Conservation (phyloP, 2,113 vertebrate species). For the Ctenodactylus gundi region DNA sequence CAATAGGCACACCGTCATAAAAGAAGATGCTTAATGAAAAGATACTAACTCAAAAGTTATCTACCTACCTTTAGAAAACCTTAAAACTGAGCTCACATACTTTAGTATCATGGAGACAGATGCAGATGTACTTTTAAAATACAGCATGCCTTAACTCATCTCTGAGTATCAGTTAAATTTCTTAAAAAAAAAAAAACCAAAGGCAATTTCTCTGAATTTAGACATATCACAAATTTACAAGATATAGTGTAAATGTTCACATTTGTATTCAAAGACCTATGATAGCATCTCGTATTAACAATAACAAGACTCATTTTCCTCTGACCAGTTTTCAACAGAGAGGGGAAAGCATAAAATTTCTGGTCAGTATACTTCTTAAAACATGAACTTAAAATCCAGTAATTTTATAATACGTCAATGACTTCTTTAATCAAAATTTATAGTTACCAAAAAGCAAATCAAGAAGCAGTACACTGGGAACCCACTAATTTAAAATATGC, state of each 20-base stretch:
- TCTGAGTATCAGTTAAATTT: slow-evolving; percentile 47
- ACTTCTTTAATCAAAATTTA: slow-evolving; percentile 69
- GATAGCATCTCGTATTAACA: slow-evolving; percentile 54
- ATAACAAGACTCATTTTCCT: slow-evolving; percentile 66
- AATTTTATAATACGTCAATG: slow-evolving; percentile 68
- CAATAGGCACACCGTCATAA: slow-evolving; percentile 70
- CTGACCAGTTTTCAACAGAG: slow-evolving; percentile 75
- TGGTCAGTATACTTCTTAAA: slow-evolving; percentile 65
- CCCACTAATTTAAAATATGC: slow-evolving; percentile 80
- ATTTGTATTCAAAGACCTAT: slow-evolving; percentile 55
- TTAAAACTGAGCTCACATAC: slow-evolving; percentile 31
- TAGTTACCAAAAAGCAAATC: slow-evolving; percentile 81
- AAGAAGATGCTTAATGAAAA: slow-evolving; percentile 62
- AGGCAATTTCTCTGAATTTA: slow-evolving; percentile 56
- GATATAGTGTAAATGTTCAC: slow-evolving; percentile 62
- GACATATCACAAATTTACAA: slow-evolving; percentile 71
- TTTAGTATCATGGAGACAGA: slow-evolving; percentile 1
- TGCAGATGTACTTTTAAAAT: slow-evolving; percentile 15
- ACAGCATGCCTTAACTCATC: slow-evolving; percentile 41
- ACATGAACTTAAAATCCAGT: slow-evolving; percentile 70
- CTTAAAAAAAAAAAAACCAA: slow-evolving; percentile 70
- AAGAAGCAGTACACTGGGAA: slow-evolving; percentile 84
- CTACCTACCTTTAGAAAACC: not conserved
- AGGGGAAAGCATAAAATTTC: slow-evolving; percentile 68
- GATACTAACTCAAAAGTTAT: slow-evolving; percentile 55